A percentile compares a stretch with the other conserved stretches of the same genome.
Conservation (phyloP, 2,888 invertebrate species). For the Rotaria macrura region DNA sequence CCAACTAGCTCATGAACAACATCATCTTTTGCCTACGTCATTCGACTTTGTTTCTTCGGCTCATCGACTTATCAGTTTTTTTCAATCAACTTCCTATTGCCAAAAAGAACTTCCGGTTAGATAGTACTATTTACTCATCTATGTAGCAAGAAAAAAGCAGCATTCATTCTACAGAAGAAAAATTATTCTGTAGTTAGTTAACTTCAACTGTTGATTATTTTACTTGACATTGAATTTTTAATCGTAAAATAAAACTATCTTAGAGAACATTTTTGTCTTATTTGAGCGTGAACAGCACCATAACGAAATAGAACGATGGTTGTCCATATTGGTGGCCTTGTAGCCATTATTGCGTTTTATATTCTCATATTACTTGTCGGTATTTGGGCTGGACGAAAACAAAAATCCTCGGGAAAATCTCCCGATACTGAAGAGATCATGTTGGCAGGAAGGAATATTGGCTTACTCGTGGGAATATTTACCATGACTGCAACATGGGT, state of each 20-base stretch:
- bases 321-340: slow-evolving; percentile 68
- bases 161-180: not conserved
- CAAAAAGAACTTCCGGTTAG: not conserved
- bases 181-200: too few relatives aligned
- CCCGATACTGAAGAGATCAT: slow-evolving; percentile 77
- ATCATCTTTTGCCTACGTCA: not conserved
- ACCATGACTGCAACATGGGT: slow-evolving; percentile 99
- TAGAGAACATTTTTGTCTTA: not conserved
- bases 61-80: not conserved
- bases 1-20: not conserved
- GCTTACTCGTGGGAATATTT: slow-evolving; percentile 89
- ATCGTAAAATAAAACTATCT: too few relatives aligned
- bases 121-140: not conserved
- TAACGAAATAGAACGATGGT: not conserved
- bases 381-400: slow-evolving; percentile 88
- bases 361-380: slow-evolving; percentile 84
- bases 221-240: not conserved
- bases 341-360: slow-evolving; percentile 91
- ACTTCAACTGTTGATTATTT: not conserved
- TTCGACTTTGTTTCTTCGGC: not conserved
- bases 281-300: not conserved
- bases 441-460: slow-evolving; percentile 89
- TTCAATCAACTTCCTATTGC: not conserved
- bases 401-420: slow-evolving; percentile 54
- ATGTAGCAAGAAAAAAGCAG: not conserved